These are phyloP conservation scores for Anoplophora glabripennis DNA, from an alignment of 1,140 invertebrate genomes.

Conservation along the genomic window DNA sequence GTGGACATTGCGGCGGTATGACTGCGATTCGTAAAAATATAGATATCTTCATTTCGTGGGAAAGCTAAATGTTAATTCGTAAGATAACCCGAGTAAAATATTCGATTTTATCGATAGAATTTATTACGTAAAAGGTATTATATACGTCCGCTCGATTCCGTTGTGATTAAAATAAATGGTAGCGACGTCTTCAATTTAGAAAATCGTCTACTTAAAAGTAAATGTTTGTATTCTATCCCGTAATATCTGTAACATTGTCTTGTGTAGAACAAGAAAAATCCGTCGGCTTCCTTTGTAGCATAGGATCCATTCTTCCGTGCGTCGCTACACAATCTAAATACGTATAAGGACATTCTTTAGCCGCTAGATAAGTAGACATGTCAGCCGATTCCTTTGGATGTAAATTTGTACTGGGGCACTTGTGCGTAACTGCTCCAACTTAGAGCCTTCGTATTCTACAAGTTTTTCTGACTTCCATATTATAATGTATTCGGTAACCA, in stretches of 20 bases:
- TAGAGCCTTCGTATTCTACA: too few species aligned
- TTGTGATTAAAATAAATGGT: slow-evolving; percentile 17
- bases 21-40: too few species aligned
- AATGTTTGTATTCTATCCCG: slow-evolving; percentile 27
- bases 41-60: too few species aligned
- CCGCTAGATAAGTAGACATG: slow-evolving; percentile 45
- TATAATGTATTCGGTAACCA: too few species aligned
- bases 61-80: too few species aligned
- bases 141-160: slow-evolving; percentile 3
- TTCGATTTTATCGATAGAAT: slow-evolving; percentile 7
- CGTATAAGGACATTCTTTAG: slow-evolving; percentile 47
- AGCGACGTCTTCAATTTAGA: slow-evolving; percentile 23
- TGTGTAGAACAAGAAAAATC: slow-evolving; percentile 44
- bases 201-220: slow-evolving; percentile 22
- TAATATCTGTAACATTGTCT: slow-evolving; percentile 44
- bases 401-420: slow-evolving; percentile 45
- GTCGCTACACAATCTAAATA: slow-evolving; percentile 45
- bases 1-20: too few species aligned
- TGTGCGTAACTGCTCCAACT: slow-evolving; percentile 29
- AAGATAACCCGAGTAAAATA: background rate
- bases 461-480: too few species aligned
- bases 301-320: slow-evolving; percentile 43
- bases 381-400: slow-evolving; percentile 46
- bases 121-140: background rate
- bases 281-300: slow-evolving; percentile 42